phyloP scores from a whole-genome alignment of 37 sponge, comb jelly and placozoan species.

The Spongilla lacustris region DNA sequence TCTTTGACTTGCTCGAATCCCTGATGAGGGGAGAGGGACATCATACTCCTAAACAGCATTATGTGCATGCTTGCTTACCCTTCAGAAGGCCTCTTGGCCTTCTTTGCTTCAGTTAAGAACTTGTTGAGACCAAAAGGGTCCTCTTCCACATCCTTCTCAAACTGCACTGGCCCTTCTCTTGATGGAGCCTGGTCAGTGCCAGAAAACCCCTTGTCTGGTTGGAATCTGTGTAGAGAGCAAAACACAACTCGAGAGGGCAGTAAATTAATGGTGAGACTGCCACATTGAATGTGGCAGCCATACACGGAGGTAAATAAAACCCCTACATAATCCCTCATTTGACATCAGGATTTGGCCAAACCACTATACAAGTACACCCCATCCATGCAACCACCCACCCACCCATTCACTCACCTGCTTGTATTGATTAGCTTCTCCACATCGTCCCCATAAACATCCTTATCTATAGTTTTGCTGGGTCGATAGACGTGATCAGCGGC shows the following conservation, averaged over 20 bases:
- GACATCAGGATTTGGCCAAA: no score
- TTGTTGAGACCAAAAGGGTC: conserved; percentile 96
- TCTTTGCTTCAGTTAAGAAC: conserved; percentile 94
- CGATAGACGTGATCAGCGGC: conserved; percentile 86
- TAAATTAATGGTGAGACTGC: no score
- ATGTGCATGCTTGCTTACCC: not conserved
- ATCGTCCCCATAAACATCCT: conserved; percentile 97
- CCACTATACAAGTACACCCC: not conserved
- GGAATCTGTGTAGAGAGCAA: conserved; percentile 65
- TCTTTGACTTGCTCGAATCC: not conserved
- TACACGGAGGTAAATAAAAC: no score
- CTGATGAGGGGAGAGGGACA: not conserved
- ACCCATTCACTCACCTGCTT: conserved; percentile 50
- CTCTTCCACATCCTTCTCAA: conserved; percentile 89
- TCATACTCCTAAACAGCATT: no score
- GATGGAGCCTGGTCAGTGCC: conserved; percentile 72
- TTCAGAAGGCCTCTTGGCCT: conserved; percentile 78
- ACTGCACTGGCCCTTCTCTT: conserved; percentile 96
- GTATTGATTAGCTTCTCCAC: conserved; percentile 92
- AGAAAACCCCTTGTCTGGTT: conserved; percentile 90
- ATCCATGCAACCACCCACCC: not conserved
- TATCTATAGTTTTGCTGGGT: conserved; percentile 91
- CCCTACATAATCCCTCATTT: no score
- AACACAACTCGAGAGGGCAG: not conserved
- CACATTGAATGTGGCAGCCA: no score